Evolutionary conservation across 2,888 invertebrate species (phyloP).

Genomic region (Tipula unca): DNA sequence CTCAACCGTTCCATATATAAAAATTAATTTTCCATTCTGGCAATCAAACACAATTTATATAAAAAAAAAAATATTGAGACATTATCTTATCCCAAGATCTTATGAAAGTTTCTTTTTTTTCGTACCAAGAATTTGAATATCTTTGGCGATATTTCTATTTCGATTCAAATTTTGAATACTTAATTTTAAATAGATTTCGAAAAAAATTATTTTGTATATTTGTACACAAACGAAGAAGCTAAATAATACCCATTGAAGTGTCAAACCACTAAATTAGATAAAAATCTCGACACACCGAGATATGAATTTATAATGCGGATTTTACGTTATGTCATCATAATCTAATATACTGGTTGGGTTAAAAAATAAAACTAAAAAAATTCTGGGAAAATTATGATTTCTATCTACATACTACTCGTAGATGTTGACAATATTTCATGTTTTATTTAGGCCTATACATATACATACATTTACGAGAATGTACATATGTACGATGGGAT

Average conservation of each 20-base stretch:
- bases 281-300: neutral
- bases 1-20: neutral
- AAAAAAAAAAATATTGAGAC: neutral
- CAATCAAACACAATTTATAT: neutral
- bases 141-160: conserved; percentile 8
- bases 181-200: neutral
- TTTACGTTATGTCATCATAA: neutral
- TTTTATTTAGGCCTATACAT: neutral
- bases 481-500: neutral
- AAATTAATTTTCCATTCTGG: neutral
- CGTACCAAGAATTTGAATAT: conserved; percentile 8
- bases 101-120: neutral
- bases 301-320: conserved; percentile 8
- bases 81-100: neutral
- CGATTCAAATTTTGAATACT: neutral
- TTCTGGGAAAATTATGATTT: neutral
- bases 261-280: conserved; percentile 14
- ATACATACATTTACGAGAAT: neutral
- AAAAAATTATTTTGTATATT: neutral
- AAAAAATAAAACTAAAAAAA: neutral
- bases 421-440: neutral
- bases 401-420: neutral
- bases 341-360: neutral
- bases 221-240: neutral
- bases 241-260: neutral